Evolutionary conservation across 2,797 vertebrate species (phyloP).

Genomic region (Eulemur mongoz): DNA sequence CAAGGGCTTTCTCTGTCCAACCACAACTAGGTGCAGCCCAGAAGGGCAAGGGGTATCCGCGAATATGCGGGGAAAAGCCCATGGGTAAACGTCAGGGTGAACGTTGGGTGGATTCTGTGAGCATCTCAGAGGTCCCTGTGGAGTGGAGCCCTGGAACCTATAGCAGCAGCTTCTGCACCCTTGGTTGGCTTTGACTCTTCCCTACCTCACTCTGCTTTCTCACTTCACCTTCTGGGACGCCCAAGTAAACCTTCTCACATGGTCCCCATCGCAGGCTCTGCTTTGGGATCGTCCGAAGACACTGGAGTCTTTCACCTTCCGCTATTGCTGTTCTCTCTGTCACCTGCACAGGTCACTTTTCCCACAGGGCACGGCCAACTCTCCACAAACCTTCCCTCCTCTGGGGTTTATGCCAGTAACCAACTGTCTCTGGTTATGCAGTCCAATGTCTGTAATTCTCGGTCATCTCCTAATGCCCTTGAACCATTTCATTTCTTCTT

Average conservation of each 20-base stretch:
- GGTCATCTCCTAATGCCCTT: not conserved
- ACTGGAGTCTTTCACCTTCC: fast-evolving
- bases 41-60: not conserved
- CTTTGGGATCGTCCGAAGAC: not conserved
- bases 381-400: not conserved
- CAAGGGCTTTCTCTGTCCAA: not conserved
- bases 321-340: not conserved
- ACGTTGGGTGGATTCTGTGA: not conserved
- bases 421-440: not conserved
- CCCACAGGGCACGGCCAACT: not conserved
- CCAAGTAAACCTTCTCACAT: not conserved
- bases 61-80: no score
- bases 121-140: not conserved
- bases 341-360: not conserved
- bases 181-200: not conserved
- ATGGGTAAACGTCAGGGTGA: not conserved
- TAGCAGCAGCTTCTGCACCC: not conserved
- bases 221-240: not conserved
- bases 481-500: not conserved
- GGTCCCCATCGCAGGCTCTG: not conserved
- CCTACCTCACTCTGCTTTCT: not conserved
- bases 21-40: not conserved
- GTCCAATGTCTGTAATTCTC: not conserved
- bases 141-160: not conserved
- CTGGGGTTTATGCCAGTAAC: not conserved